These are phyloP conservation scores for Crossocerus cetratus DNA, from an alignment of 2,888 invertebrate species.

Conservation along the genomic window DNA sequence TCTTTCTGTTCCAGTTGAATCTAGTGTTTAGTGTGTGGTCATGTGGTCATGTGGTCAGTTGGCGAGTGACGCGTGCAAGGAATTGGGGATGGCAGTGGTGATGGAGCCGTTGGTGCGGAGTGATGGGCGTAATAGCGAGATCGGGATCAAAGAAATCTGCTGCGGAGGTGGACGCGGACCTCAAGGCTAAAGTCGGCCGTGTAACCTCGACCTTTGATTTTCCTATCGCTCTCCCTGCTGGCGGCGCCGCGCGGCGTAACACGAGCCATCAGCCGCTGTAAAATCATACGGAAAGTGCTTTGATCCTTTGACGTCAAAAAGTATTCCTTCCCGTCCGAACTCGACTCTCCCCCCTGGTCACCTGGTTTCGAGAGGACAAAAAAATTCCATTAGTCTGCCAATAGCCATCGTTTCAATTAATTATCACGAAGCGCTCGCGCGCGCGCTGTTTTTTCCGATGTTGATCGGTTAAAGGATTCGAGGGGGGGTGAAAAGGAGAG, in stretches of 20 bases:
- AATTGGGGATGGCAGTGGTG: too few relatives aligned
- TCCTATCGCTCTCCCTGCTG: background rate
- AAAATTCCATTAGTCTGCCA: conserved; percentile 59
- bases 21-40: too few relatives aligned
- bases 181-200: background rate
- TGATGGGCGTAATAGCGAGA: too few relatives aligned
- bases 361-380: conserved; percentile 41
- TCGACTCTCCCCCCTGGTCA: conserved; percentile 35
- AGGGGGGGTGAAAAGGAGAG: too few relatives aligned
- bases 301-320: conserved; percentile 54
- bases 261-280: conserved; percentile 23
- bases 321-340: conserved; percentile 40
- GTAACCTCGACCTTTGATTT: background rate
- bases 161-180: too few relatives aligned
- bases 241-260: background rate
- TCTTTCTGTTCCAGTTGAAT: too few relatives aligned
- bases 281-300: conserved; percentile 41
- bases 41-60: too few relatives aligned
- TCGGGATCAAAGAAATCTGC: too few relatives aligned
- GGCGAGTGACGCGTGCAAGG: too few relatives aligned
- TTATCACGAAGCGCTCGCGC: conserved; percentile 66
- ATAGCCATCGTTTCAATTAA: conserved; percentile 69
- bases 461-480: conserved; percentile 74
- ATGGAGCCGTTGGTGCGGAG: background rate
- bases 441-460: conserved; percentile 66